A percentile compares a stretch with the other conserved stretches of the same genome.
Conservation (phyloP, 1,140 invertebrate species). For the Apis cerana region DNA sequence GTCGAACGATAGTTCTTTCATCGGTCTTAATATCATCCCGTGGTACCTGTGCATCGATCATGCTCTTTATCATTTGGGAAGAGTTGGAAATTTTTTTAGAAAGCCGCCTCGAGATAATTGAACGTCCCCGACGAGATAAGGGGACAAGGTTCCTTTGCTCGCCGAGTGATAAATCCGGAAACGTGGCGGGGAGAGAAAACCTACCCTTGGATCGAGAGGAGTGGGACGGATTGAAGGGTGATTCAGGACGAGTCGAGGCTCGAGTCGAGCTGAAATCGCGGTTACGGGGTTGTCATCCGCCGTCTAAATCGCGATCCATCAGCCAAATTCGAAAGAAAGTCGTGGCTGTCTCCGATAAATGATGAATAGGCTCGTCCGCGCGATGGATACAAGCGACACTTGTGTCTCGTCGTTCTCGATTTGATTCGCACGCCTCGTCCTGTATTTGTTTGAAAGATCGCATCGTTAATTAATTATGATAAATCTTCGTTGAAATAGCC, state of each 20-base stretch:
- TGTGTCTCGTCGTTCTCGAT: not conserved
- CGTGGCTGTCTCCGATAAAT: conserved; percentile 57
- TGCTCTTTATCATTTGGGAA: conserved; percentile 13
- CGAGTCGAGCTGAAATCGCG: not conserved
- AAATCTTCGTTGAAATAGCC: too few relatives aligned
- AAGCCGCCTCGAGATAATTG: conserved; percentile 15
- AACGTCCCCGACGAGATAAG: conserved; percentile 18
- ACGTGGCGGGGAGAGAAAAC: not conserved
- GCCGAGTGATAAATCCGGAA: conserved; percentile 13
- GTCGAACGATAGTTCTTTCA: not conserved
- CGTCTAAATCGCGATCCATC: conserved; percentile 57
- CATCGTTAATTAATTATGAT: too few relatives aligned
- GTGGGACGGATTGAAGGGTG: not conserved
- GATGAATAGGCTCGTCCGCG: conserved; percentile 49
- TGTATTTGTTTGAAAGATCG: not conserved
- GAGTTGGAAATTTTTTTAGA: conserved; percentile 26
- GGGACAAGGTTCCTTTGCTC: not conserved
- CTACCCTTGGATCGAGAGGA: not conserved
- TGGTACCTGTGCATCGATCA: conserved; percentile 36
- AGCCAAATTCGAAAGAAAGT: conserved; percentile 64
- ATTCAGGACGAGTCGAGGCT: conserved; percentile 27
- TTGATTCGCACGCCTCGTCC: not conserved
- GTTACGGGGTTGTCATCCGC: conserved; percentile 43
- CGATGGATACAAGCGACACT: not conserved
- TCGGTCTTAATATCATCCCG: not conserved